phyloP scores from a whole-genome alignment of 53 echinoderm and acorn worm species.

The Paracentrotus lividus region DNA sequence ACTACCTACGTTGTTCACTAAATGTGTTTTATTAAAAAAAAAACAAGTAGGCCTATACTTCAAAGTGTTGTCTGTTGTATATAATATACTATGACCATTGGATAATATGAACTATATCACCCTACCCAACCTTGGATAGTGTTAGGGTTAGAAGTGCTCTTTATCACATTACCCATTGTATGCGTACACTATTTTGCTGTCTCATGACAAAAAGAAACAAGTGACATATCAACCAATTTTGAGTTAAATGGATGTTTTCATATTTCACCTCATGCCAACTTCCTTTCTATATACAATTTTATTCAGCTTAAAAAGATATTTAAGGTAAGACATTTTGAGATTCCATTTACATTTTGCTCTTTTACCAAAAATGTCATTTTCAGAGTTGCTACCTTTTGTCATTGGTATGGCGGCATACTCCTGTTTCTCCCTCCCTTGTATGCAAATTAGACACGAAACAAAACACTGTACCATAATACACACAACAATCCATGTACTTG shows the following conservation, averaged over 20 bases:
- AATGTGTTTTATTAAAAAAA: slow-evolving; percentile 32
- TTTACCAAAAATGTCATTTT: too few relatives aligned
- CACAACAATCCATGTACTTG: slow-evolving; percentile 4
- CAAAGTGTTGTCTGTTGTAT: background rate
- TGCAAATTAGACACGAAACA: slow-evolving; percentile 43
- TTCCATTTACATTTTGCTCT: too few relatives aligned
- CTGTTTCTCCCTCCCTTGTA: background rate
- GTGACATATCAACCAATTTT: too few relatives aligned
- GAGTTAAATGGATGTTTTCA: too few relatives aligned
- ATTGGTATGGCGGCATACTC: too few relatives aligned
- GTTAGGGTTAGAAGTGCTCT: slow-evolving; percentile 19
- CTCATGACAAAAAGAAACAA: too few relatives aligned
- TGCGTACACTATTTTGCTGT: background rate
- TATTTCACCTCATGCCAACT: too few relatives aligned
- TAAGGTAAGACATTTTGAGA: too few relatives aligned
- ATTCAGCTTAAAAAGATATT: too few relatives aligned
- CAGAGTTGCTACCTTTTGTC: too few relatives aligned
- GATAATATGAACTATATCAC: background rate
- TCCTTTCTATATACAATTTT: too few relatives aligned
- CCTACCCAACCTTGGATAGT: background rate
- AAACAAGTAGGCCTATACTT: background rate
- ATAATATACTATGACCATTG: background rate
- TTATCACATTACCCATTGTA: slow-evolving; percentile 2
- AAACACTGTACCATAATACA: background rate
- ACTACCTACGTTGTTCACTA: background rate